phyloP scores from a whole-genome alignment of 1,140 invertebrate species.

The Drosophila aff. region DNA sequence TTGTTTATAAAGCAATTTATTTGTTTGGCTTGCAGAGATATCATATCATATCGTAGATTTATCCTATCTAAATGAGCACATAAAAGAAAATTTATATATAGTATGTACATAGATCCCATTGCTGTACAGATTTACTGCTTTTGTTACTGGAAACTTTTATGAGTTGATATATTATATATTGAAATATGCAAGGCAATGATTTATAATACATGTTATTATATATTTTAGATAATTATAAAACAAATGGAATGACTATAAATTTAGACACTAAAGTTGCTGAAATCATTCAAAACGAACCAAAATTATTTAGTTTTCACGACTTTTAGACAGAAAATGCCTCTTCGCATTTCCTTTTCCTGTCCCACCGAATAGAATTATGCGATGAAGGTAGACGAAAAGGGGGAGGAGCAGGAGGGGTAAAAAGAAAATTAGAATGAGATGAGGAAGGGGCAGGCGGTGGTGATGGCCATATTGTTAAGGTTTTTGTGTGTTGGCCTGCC shows the following conservation, averaged over 20 bases:
- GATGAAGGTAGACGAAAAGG: not conserved
- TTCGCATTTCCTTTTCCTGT: slow-evolving; percentile 16
- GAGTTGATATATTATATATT: not conserved
- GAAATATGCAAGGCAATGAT: not conserved
- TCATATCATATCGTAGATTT: not conserved
- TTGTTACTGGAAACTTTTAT: not conserved
- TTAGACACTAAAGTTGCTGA: too few species aligned
- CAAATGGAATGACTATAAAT: too few species aligned
- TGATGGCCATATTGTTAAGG: slow-evolving; percentile 34
- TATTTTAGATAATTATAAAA: not conserved
- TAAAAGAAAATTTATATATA: not conserved
- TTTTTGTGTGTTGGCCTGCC: slow-evolving; percentile 18
- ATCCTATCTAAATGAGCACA: slow-evolving; percentile 3
- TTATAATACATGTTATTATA: not conserved
- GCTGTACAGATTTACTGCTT: not conserved
- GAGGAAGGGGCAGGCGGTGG: slow-evolving; percentile 4
- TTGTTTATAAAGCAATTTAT: slow-evolving; percentile 7
- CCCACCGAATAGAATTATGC: slow-evolving; percentile 29
- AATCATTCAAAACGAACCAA: too few species aligned
- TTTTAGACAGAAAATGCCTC: slow-evolving; percentile 8
- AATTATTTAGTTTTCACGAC: not conserved
- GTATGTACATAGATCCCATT: not conserved
- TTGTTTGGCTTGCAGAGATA: slow-evolving; percentile 1
- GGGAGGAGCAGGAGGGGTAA: not conserved
- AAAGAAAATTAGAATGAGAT: slow-evolving; percentile 2